These are phyloP conservation scores for Ctenodactylus gundi DNA, from an alignment of 2,113 vertebrate genomes.

Conservation along the genomic window DNA sequence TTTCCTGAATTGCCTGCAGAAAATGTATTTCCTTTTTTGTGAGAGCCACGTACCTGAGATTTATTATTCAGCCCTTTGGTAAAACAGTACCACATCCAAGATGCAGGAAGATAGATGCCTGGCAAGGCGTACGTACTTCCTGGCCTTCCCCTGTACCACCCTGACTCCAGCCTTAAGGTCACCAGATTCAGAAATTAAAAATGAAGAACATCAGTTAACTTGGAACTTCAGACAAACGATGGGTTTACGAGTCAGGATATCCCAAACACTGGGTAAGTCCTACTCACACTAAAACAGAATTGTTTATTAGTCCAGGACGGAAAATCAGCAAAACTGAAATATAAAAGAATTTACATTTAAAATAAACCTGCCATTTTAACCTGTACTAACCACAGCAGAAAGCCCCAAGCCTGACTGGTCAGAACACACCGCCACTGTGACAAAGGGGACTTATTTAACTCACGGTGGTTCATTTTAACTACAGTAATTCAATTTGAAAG, in stretches of 20 bases:
- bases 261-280: not conserved
- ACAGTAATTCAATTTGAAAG: not conserved
- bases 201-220: not conserved
- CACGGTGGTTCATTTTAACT: not conserved
- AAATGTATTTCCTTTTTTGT: conserved; percentile 17
- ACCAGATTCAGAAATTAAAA: conserved; percentile 42
- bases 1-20: conserved; percentile 39
- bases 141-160: conserved; percentile 13
- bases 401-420: not conserved
- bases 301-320: not conserved
- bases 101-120: not conserved
- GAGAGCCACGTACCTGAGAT: conserved; percentile 12
- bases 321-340: conserved; percentile 38
- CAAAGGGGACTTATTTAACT: not conserved
- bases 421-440: not conserved
- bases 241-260: not conserved
- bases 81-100: conserved; percentile 17
- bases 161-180: not conserved
- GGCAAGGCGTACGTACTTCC: not conserved
- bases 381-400: not conserved
- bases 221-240: not conserved
- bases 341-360: conserved; percentile 40
- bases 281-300: not conserved
- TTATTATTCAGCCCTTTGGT: conserved; percentile 22
- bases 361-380: conserved; percentile 37